Percentiles rank a stretch among this genome's conserved stretches.
phyloP scores from a whole-genome alignment of 1,140 invertebrate species.

The Drosophila subobscura region DNA sequence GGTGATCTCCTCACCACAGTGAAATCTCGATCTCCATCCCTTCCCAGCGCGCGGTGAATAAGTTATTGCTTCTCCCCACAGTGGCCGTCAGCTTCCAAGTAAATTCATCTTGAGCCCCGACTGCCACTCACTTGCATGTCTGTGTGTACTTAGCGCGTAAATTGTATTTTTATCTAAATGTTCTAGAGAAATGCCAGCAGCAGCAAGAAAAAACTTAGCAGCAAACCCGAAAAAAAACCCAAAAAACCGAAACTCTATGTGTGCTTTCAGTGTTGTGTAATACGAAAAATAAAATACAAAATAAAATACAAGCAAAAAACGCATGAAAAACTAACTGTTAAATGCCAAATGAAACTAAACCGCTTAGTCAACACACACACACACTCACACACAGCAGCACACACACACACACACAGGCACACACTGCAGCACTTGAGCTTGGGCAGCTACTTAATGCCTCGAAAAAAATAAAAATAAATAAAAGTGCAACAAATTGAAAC shows the following conservation, averaged over 20 bases:
- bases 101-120: too few species aligned
- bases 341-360: constrained; percentile 75
- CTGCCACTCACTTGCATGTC: constrained; percentile 41
- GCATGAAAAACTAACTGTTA: constrained; percentile 60
- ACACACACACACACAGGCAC: constrained; percentile 13
- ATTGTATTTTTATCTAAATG: constrained; percentile 69
- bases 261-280: constrained; percentile 78
- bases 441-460: constrained; percentile 70
- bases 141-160: constrained; percentile 63
- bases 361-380: constrained; percentile 60
- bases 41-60: too few species aligned
- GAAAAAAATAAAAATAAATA: constrained; percentile 23
- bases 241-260: constrained; percentile 58
- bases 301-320: constrained; percentile 49
- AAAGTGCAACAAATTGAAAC: constrained; percentile 83
- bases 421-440: constrained; percentile 53
- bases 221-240: constrained; percentile 7
- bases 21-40: too few species aligned
- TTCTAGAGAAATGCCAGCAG: constrained; percentile 36
- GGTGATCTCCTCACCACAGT: too few species aligned
- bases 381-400: constrained; percentile 27
- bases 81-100: too few species aligned
- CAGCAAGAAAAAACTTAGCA: constrained; percentile 25
- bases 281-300: constrained; percentile 49
- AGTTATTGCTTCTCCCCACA: too few species aligned